Percentiles rank a stretch among this genome's conserved stretches.
These are phyloP conservation scores for Chelon labrosus DNA, from an alignment of 2,797 vertebrate genomes.

Conservation along the genomic window DNA sequence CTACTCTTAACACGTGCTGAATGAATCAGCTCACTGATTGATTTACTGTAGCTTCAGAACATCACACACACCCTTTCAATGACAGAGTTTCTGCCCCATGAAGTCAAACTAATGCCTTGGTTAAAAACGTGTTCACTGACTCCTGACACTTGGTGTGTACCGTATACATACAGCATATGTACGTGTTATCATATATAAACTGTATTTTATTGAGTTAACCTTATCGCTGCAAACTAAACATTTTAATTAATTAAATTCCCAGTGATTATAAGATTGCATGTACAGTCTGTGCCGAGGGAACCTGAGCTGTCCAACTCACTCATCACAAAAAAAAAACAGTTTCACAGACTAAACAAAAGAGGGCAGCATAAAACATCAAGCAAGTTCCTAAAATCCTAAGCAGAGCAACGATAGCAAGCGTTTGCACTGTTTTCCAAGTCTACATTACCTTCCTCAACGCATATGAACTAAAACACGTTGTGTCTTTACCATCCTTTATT, in stretches of 20 bases:
- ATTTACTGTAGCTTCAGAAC: constrained; percentile 64
- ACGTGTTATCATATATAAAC: not conserved
- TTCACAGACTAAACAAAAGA: constrained; percentile 62
- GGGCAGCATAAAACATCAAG: constrained; percentile 72
- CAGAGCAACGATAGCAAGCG: not conserved
- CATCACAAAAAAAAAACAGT: constrained; percentile 18
- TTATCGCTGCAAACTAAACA: not conserved
- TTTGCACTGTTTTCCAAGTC: not conserved
- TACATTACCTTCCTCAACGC: not conserved
- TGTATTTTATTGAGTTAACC: not conserved
- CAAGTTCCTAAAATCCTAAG: not conserved
- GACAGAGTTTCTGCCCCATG: constrained; percentile 53
- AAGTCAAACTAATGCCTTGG: constrained; percentile 15
- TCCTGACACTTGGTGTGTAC: not conserved
- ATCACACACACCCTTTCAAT: constrained; percentile 55
- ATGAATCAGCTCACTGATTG: constrained; percentile 67
- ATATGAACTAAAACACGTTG: not conserved
- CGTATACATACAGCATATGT: not conserved
- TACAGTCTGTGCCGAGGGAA: not conserved
- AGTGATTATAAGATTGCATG: not conserved
- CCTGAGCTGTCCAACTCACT: not conserved
- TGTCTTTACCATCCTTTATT: not conserved
- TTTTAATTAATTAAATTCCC: not conserved
- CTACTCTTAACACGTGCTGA: constrained; percentile 62
- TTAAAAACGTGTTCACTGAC: not conserved